These are phyloP conservation scores for Lerema accius DNA, from an alignment of 1,140 invertebrate genomes.

Conservation along the genomic window DNA sequence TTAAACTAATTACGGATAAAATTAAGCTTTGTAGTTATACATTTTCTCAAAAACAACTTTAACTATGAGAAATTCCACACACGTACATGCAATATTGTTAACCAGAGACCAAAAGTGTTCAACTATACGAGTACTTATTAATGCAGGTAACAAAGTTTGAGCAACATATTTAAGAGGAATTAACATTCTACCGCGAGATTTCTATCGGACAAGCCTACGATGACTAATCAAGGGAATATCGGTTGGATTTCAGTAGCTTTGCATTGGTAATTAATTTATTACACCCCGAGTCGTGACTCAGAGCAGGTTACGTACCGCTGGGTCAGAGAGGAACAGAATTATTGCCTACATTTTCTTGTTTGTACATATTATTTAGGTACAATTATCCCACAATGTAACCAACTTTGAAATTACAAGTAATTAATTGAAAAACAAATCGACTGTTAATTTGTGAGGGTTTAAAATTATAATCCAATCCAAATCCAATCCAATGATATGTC, in stretches of 20 bases:
- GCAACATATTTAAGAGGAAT: conserved; percentile 16
- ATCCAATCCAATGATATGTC: too few relatives aligned
- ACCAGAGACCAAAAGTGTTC: too few relatives aligned
- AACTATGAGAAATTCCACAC: too few relatives aligned
- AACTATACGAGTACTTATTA: too few relatives aligned
- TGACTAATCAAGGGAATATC: conserved; percentile 35
- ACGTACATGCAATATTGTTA: too few relatives aligned
- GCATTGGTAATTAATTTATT: conserved; percentile 35
- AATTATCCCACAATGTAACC: not conserved
- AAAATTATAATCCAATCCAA: too few relatives aligned
- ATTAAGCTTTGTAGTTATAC: too few relatives aligned
- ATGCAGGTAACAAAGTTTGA: conserved; percentile 6
- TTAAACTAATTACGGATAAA: too few relatives aligned
- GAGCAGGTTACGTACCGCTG: conserved; percentile 23
- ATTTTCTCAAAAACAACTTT: too few relatives aligned
- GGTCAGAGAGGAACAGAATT: conserved; percentile 31
- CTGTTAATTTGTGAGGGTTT: too few relatives aligned
- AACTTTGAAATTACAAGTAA: too few relatives aligned
- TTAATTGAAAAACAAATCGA: too few relatives aligned
- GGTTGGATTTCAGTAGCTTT: conserved; percentile 32
- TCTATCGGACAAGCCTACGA: conserved; percentile 29
- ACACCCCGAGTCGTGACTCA: conserved; percentile 25
- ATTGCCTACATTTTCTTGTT: conserved; percentile 16
- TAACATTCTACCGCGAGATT: conserved; percentile 30
- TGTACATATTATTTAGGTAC: not conserved